Percentiles rank a stretch among this genome's conserved stretches.
These are phyloP conservation scores for Danio albolineatus DNA, from an alignment of 2,797 vertebrate genomes.

Conservation along the genomic window DNA sequence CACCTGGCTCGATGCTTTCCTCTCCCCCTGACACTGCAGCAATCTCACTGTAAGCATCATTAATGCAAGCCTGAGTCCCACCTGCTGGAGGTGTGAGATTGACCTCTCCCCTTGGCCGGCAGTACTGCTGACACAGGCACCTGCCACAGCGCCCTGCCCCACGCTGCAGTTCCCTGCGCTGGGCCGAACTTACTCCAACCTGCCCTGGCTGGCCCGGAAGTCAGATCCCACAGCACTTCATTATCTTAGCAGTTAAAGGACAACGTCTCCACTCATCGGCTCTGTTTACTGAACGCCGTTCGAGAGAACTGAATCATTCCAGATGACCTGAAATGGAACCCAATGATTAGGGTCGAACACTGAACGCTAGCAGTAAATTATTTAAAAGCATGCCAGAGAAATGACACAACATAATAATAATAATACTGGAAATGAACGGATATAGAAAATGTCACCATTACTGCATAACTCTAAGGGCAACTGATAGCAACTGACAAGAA, in stretches of 20 bases:
- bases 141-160: slow-evolving; percentile 44
- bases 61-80: slow-evolving; percentile 61
- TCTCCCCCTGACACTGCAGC: slow-evolving; percentile 50
- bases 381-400: slow-evolving; percentile 44
- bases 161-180: slow-evolving; percentile 41
- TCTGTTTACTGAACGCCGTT: slow-evolving; percentile 42
- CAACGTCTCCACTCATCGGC: slow-evolving; percentile 32
- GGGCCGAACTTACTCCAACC: slow-evolving; percentile 35
- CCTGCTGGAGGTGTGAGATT: slow-evolving; percentile 65
- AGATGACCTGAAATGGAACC: slow-evolving; percentile 27
- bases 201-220: slow-evolving; percentile 31
- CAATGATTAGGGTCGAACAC: slow-evolving; percentile 32
- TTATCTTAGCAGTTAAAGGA: slow-evolving; percentile 39
- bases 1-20: slow-evolving; percentile 40
- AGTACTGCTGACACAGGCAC: slow-evolving; percentile 59
- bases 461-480: slow-evolving; percentile 43
- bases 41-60: slow-evolving; percentile 60
- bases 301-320: slow-evolving; percentile 25
- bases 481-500: slow-evolving; percentile 42
- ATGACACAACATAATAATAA: slow-evolving; percentile 30
- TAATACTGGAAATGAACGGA: slow-evolving; percentile 37
- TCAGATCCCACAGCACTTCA: slow-evolving; percentile 44
- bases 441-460: slow-evolving; percentile 56
- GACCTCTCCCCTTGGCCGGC: slow-evolving; percentile 62
- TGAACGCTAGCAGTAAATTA: slow-evolving; percentile 34